Evolutionary conservation across 2,113 vertebrate genomes (phyloP).

Genomic region (Elephantulus edwardii): DNA sequence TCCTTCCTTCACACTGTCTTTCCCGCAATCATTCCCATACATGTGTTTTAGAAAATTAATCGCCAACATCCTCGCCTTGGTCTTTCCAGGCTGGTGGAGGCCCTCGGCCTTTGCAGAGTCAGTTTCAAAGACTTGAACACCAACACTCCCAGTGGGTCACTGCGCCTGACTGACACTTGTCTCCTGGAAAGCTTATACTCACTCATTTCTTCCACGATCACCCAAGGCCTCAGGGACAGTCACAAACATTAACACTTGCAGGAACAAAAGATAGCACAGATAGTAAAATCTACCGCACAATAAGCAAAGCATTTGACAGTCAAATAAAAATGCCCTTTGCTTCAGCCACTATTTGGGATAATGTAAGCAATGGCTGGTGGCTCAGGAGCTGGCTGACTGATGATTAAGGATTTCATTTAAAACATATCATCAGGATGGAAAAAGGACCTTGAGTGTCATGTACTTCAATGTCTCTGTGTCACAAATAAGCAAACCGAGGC

Average conservation of each 20-base stretch:
- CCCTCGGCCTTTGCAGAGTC: no score
- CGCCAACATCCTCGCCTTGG: neutral
- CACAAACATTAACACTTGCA: neutral
- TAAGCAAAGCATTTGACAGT: slow-evolving; percentile 5
- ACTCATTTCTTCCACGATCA: fast-evolving
- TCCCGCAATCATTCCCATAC: no score
- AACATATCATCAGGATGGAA: neutral
- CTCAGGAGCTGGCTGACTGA: neutral
- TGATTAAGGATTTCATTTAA: neutral
- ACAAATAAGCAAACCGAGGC: neutral
- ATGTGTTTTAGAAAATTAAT: no score
- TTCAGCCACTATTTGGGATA: neutral
- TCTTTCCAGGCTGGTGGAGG: no score
- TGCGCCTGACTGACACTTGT: no score
- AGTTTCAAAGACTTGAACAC: neutral
- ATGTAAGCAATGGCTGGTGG: neutral
- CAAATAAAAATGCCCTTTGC: neutral
- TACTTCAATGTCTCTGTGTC: neutral
- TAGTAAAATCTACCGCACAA: neutral
- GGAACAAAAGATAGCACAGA: neutral
- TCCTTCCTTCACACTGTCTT: no score
- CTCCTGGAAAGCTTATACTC: neutral
- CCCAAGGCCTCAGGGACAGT: neutral
- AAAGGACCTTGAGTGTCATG: neutral
- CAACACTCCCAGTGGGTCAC: neutral